These are phyloP conservation scores for Carettochelys insculpta DNA, from an alignment of 2,113 vertebrate genomes.

Conservation along the genomic window DNA sequence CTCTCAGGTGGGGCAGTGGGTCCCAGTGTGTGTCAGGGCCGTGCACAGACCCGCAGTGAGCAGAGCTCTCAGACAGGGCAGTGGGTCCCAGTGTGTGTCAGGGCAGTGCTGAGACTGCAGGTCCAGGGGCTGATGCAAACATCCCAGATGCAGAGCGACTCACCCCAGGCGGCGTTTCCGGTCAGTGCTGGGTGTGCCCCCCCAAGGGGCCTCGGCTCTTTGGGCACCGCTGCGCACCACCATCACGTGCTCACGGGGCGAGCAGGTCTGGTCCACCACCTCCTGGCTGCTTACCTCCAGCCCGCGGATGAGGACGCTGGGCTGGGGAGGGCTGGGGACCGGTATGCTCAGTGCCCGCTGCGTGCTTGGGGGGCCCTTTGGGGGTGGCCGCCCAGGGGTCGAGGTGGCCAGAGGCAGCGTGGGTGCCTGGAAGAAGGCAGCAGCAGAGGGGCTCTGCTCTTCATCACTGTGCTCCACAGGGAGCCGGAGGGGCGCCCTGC, in stretches of 20 bases:
- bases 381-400: background rate
- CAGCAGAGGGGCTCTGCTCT: background rate
- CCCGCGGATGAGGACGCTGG: slow-evolving; percentile 84
- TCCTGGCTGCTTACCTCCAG: slow-evolving; percentile 93
- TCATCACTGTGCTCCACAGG: slow-evolving; percentile 25
- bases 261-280: slow-evolving; percentile 88
- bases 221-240: slow-evolving; percentile 76
- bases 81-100: too few relatives aligned
- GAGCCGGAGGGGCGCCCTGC: slow-evolving; percentile 22
- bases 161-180: slow-evolving; percentile 70
- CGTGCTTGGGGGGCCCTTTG: background rate
- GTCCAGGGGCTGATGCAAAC: background rate
- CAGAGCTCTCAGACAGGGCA: too few relatives aligned
- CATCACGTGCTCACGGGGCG: slow-evolving; percentile 87
- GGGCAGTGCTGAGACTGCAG: too few relatives aligned
- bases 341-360: slow-evolving; percentile 53
- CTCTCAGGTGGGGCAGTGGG: too few relatives aligned
- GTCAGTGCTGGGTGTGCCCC: slow-evolving; percentile 69
- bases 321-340: slow-evolving; percentile 28
- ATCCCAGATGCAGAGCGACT: background rate
- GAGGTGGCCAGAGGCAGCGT: background rate
- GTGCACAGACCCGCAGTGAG: too few relatives aligned
- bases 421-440: background rate
- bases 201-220: slow-evolving; percentile 72
- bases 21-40: too few relatives aligned